phyloP scores from a whole-genome alignment of 1,140 invertebrate species.

The Drosophila santomea region DNA sequence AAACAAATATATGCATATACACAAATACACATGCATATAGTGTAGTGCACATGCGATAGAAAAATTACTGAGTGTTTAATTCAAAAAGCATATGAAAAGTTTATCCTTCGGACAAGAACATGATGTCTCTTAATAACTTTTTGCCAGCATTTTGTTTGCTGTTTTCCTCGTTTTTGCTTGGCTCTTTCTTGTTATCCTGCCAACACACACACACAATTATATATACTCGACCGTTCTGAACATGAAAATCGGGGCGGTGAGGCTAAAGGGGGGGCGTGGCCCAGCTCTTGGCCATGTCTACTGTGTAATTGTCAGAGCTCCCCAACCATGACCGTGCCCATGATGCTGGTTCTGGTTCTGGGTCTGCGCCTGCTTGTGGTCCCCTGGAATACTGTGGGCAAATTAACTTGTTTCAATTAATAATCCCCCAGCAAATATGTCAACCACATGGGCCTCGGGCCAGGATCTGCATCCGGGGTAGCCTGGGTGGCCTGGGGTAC shows the following conservation, averaged over 20 bases:
- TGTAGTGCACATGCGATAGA: conserved; percentile 14
- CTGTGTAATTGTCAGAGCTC: conserved; percentile 59
- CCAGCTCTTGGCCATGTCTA: conserved; percentile 62
- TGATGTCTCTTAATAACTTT: conserved; percentile 82
- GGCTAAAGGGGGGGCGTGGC: conserved; percentile 46
- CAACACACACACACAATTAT: conserved; percentile 15
- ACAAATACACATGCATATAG: conserved; percentile 7
- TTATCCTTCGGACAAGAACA: conserved; percentile 69
- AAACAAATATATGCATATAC: conserved; percentile 43
- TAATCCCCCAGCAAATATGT: conserved; percentile 84
- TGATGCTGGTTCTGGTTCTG: conserved; percentile 9
- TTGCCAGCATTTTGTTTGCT: conserved; percentile 73
- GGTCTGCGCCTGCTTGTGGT: conserved; percentile 1
- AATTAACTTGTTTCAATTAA: conserved; percentile 85
- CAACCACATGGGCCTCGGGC: conserved; percentile 67
- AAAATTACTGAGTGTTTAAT: conserved; percentile 70
- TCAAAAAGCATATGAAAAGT: conserved; percentile 79
- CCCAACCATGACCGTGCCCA: conserved; percentile 7
- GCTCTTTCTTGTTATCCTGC: conserved; percentile 61
- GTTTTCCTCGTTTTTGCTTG: conserved; percentile 72
- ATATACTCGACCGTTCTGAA: neutral
- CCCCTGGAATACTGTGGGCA: conserved; percentile 66
- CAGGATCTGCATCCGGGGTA: conserved; percentile 21
- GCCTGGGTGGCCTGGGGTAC: neutral
- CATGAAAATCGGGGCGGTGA: conserved; percentile 1